Evolutionary conservation across 2,797 vertebrate genomes (phyloP).

Genomic region (Eulemur albifrons): DNA sequence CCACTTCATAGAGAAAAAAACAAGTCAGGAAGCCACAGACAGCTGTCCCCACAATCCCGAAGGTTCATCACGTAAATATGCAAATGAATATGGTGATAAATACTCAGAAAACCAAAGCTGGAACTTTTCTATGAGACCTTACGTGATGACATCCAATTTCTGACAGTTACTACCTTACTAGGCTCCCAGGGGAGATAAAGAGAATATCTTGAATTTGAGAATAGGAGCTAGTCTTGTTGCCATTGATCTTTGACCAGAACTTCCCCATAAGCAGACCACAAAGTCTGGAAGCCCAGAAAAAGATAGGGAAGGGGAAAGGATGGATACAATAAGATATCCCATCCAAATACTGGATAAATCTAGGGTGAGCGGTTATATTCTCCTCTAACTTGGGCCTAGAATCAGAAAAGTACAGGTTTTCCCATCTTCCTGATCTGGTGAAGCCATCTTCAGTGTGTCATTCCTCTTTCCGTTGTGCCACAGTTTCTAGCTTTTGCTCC

Average conservation of each 20-base stretch:
- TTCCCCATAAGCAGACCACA: not conserved
- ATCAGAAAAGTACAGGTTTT: conserved; percentile 71
- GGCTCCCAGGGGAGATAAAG: conserved; percentile 20
- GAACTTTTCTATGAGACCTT: conserved; percentile 39
- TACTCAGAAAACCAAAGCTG: conserved; percentile 50
- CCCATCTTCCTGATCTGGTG: conserved; percentile 52
- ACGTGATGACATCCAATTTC: not conserved
- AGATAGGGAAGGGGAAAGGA: conserved; percentile 46
- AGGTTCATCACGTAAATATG: not conserved
- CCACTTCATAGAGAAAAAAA: not conserved
- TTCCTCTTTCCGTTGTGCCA: conserved; percentile 92
- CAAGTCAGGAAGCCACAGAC: conserved; percentile 39
- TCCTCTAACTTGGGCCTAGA: conserved; percentile 70
- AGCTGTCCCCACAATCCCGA: not conserved
- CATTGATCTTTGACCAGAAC: conserved; percentile 35
- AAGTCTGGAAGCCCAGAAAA: conserved; percentile 46
- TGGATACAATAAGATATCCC: not conserved
- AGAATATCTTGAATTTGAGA: conserved; percentile 50
- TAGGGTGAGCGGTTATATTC: conserved; percentile 47
- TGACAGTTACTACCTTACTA: conserved; percentile 44
- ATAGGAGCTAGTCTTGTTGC: not conserved
- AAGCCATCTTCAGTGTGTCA: conserved; percentile 78
- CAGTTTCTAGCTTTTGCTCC: conserved; percentile 90
- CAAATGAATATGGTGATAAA: conserved; percentile 35
- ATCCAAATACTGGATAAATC: conserved; percentile 44